Evolutionary conservation across 1,140 invertebrate species (phyloP), one percentile per base, ranked within the genome.

Genomic region (Chrysomallon squamiferum): DNA sequence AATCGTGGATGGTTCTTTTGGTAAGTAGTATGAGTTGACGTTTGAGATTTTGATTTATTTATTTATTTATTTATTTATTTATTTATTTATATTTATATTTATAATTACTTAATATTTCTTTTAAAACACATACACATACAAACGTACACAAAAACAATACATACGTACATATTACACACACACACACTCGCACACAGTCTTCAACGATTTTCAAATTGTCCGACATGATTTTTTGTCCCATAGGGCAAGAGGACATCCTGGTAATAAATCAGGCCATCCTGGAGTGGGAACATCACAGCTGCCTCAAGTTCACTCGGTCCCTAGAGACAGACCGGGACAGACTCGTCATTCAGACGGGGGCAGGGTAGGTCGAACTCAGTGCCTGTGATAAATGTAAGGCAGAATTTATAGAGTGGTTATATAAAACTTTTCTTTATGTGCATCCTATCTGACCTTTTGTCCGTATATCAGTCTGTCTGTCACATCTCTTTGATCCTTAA

Each of bases 301-400:
- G 58, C 35, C 32, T 59, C 38, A 59, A 25, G 18, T 59, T 59
- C 35, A 38, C n/a, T 13, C 58, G 30, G 4, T 30, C 58, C 3
- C 13, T 13, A 7, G 11, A 30, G 9, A 43, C 9, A 2, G 58
- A 59, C 35, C 13, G 27, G 35, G 35, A 59, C 22, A 59, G 38
- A 20, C 33, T 43, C 2, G 58, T 59, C 20, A 3, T 59, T 3
- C 32, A 38, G 33, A 25, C 18, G 7, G 58, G 58, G 9, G 9
- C 7, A 5, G 58, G 58, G 58, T 54, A 54, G 18, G 50, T 27
- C 22, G 3, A 27, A 4, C 25, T 47, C 9, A 3, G 1, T 20
- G 15, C 20, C 20, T 45, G 20, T 1, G 4, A 45, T 18, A 18
- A 45, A 45, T 45, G 15, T 1, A 18, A 45, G 2, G 20, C 20